phyloP scores from a whole-genome alignment of 1,140 invertebrate species.

The Alviniconcha marisindica region DNA sequence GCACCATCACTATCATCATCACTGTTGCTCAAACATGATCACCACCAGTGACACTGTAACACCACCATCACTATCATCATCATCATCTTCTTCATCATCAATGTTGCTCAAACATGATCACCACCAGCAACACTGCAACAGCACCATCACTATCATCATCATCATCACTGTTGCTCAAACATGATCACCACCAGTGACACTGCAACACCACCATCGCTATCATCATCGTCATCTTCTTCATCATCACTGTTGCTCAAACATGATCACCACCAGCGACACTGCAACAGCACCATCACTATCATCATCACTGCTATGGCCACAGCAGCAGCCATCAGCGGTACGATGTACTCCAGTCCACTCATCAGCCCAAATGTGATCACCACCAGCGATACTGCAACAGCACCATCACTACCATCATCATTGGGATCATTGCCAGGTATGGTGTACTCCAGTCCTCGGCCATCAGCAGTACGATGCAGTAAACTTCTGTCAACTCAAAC shows the following conservation, averaged over 20 bases:
- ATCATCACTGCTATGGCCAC: not conserved
- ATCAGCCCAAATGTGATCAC: constrained; percentile 99
- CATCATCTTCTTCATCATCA: not conserved
- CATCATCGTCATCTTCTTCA: not conserved
- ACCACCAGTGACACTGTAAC: constrained; percentile 95
- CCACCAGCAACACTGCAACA: constrained; percentile 92
- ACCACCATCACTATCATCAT: constrained; percentile 75
- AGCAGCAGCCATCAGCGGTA: constrained; percentile 97
- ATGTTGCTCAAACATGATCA: constrained; percentile 99
- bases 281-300: constrained; percentile 60
- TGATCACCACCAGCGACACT: constrained; percentile 99
- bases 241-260: constrained; percentile 94
- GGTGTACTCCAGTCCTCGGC: too few species aligned
- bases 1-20: not conserved
- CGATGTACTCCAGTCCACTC: constrained; percentile 97
- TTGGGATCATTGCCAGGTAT: too few species aligned
- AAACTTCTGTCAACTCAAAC: constrained; percentile 99
- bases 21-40: constrained; percentile 95
- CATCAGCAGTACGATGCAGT: constrained; percentile 99
- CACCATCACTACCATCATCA: too few species aligned
- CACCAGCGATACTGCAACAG: constrained; percentile 81
- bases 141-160: not conserved
- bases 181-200: constrained; percentile 99
- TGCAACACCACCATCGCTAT: constrained; percentile 68
- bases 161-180: constrained; percentile 99